Percentiles rank a stretch among this genome's conserved stretches.
Evolutionary conservation across 37 sponge, comb jelly and placozoan genomes (phyloP).

Genomic region (Ephydatia muelleri): DNA sequence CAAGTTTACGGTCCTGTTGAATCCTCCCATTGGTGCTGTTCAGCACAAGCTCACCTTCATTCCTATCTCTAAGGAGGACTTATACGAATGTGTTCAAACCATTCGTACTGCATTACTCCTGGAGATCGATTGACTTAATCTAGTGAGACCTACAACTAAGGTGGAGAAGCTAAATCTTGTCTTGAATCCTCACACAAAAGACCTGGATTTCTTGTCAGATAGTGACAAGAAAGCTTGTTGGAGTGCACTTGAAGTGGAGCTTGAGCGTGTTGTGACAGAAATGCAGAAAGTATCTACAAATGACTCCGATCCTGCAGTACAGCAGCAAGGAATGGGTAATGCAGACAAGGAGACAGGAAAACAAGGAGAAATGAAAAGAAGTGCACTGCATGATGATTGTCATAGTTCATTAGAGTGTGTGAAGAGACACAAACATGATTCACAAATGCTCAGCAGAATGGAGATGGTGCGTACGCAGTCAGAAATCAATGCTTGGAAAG

Average conservation of each 20-base stretch:
- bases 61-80: no score
- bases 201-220: not conserved
- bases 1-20: no score
- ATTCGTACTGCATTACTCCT: no score
- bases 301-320: not conserved
- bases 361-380: conserved; percentile 1
- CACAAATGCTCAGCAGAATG: not conserved
- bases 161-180: conserved; percentile 1
- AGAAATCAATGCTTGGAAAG: not conserved
- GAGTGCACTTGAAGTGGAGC: not conserved
- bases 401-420: not conserved
- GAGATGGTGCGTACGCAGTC: not conserved
- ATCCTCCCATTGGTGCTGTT: no score
- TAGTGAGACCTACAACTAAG: no score
- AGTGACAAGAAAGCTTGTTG: not conserved
- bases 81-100: no score
- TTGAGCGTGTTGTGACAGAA: not conserved
- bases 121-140: no score
- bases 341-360: not conserved
- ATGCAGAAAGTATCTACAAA: not conserved
- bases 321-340: not conserved
- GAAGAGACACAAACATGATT: not conserved
- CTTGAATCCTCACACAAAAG: not conserved
- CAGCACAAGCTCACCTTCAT: no score
- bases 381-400: not conserved